These are phyloP conservation scores for Nasonia oneida DNA, from an alignment of 2,888 invertebrate species.

Conservation along the genomic window DNA sequence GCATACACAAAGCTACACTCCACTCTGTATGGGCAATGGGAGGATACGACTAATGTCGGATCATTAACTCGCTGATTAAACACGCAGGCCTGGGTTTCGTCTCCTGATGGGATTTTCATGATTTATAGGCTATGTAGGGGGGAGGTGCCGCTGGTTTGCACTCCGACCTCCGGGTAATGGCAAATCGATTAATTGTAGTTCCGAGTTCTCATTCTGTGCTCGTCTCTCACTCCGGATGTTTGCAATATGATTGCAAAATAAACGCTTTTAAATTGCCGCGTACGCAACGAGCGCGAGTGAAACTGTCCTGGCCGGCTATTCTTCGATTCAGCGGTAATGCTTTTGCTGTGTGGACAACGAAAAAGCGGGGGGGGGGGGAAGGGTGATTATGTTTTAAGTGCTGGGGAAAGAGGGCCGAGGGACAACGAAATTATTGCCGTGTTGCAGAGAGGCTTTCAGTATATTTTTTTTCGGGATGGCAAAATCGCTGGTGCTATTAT, in stretches of 20 bases:
- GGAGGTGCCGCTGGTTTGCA: neutral
- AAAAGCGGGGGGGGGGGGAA: neutral
- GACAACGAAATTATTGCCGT: neutral
- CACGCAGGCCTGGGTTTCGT: conserved; percentile 46
- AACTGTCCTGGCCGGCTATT: neutral
- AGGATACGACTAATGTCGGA: conserved; percentile 53
- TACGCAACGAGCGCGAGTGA: conserved; percentile 41
- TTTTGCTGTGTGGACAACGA: neutral
- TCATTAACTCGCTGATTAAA: conserved; percentile 61
- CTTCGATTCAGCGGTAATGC: neutral
- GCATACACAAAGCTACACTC: neutral
- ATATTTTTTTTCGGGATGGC: neutral
- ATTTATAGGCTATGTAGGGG: conserved; percentile 49
- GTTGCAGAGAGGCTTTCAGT: neutral
- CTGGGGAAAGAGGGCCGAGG: neutral
- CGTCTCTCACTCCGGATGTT: conserved; percentile 4
- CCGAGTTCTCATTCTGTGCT: neutral
- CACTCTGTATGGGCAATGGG: conserved; percentile 13
- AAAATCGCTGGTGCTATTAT: neutral
- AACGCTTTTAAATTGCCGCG: conserved; percentile 50
- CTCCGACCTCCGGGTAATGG: conserved; percentile 32
- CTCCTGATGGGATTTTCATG: conserved; percentile 61
- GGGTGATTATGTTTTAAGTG: neutral
- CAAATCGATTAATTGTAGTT: conserved; percentile 57
- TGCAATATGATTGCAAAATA: conserved; percentile 54